Evolutionary conservation across 2,888 invertebrate genomes (phyloP).

Genomic region (Parnassius glacialis): DNA sequence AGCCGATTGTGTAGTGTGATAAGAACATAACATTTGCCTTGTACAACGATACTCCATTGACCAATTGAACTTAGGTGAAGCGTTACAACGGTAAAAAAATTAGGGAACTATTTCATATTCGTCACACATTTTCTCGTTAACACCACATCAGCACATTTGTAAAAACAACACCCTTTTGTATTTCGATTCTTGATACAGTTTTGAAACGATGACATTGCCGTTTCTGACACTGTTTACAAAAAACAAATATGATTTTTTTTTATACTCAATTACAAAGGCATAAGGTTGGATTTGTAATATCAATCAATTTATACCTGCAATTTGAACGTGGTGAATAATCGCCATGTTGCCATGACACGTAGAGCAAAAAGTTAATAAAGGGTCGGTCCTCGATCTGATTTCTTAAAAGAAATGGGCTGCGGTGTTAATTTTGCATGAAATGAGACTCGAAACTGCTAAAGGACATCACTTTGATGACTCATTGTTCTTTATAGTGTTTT

Average conservation of each 20-base stretch:
- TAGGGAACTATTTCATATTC: background rate
- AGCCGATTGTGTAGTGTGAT: too few relatives aligned
- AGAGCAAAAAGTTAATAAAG: constrained; percentile 24
- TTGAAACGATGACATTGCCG: constrained; percentile 25
- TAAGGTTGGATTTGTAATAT: constrained; percentile 1
- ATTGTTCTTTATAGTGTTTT: constrained; percentile 10
- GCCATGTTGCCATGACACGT: constrained; percentile 29
- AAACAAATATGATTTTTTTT: background rate
- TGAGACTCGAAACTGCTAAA: constrained; percentile 25
- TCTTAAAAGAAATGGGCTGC: constrained; percentile 28
- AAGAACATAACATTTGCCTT: too few relatives aligned
- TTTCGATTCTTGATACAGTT: constrained; percentile 16
- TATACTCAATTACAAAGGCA: background rate
- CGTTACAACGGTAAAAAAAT: too few relatives aligned
- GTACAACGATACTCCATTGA: too few relatives aligned
- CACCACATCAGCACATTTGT: background rate
- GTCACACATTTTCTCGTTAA: constrained; percentile 3
- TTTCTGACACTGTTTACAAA: constrained; percentile 3
- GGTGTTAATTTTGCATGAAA: constrained; percentile 39
- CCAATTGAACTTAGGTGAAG: too few relatives aligned
- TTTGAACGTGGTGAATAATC: constrained; percentile 8
- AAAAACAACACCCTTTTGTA: constrained; percentile 3
- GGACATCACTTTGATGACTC: constrained; percentile 21
- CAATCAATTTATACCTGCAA: background rate
- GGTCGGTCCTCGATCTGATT: constrained; percentile 26